Percentiles rank a stretch among this genome's conserved stretches.
phyloP scores from a whole-genome alignment of 2,113 vertebrate species.

The Corapipo altera region DNA sequence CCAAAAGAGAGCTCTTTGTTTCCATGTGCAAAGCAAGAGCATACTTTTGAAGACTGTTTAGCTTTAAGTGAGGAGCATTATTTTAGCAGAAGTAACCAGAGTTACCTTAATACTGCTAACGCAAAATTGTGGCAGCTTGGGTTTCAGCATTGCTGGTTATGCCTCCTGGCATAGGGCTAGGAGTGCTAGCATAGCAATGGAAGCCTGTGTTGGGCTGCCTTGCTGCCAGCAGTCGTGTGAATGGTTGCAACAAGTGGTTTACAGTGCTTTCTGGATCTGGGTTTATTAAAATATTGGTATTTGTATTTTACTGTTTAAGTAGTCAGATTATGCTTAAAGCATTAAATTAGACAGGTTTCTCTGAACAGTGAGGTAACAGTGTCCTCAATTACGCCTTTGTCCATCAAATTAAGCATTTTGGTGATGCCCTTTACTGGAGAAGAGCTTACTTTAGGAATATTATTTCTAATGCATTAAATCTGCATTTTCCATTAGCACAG shows the following conservation, averaged over 20 bases:
- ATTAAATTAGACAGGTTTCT: background rate
- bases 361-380: background rate
- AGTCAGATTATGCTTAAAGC: background rate
- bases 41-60: background rate
- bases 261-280: background rate
- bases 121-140: background rate
- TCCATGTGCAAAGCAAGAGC: background rate
- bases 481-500: background rate
- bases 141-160: background rate
- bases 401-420: background rate
- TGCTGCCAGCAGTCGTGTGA: fast-evolving
- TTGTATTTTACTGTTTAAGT: background rate
- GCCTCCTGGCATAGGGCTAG: background rate
- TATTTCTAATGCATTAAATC: background rate
- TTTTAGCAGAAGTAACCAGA: background rate
- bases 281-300: background rate
- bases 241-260: background rate
- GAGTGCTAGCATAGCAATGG: background rate
- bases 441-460: background rate
- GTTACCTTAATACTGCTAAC: background rate
- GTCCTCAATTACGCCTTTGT: background rate
- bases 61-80: background rate
- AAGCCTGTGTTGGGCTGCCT: background rate
- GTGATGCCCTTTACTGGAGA: background rate
- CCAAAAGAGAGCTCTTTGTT: conserved; percentile 3